phyloP scores from a whole-genome alignment of 2,888 invertebrate genomes.

The Trichopria drosophilae region DNA sequence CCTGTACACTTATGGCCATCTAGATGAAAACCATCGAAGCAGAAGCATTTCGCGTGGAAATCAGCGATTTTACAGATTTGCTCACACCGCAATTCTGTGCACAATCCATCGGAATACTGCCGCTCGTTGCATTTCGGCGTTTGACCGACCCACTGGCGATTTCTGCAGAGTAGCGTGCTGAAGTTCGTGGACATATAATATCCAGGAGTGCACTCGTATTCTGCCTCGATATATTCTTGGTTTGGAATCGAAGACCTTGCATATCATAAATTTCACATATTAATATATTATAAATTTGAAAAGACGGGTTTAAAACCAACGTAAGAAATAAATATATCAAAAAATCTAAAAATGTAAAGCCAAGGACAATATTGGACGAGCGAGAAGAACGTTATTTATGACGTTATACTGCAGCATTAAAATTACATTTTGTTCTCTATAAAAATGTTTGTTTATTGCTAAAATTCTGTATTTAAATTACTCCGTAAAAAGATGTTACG shows the following conservation, averaged over 20 bases:
- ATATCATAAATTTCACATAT: background rate
- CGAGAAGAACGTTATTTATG: too few species aligned
- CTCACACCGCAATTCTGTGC: constrained; percentile 50
- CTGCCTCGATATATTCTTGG: constrained; percentile 54
- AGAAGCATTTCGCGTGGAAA: constrained; percentile 49
- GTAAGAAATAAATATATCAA: too few species aligned
- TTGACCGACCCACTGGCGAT: constrained; percentile 52
- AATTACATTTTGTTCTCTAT: too few species aligned
- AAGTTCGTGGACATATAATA: constrained; percentile 44
- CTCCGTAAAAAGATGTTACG: too few species aligned
- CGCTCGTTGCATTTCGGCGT: constrained; percentile 49
- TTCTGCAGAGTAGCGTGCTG: constrained; percentile 48
- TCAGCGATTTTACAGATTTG: constrained; percentile 52
- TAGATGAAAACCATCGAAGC: constrained; percentile 51
- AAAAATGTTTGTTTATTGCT: too few species aligned
- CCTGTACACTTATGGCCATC: constrained; percentile 49
- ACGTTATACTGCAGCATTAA: too few species aligned
- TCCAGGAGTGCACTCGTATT: constrained; percentile 53
- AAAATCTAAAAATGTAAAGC: too few species aligned
- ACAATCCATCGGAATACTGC: constrained; percentile 42
- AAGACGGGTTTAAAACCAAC: background rate
- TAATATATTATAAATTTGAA: background rate
- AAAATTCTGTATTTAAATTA: too few species aligned
- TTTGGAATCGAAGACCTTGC: constrained; percentile 52
- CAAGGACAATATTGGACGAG: too few species aligned